A percentile compares a stretch with the other conserved stretches of the same genome.
Conservation (phyloP, 2,797 vertebrate species). For the Pantherophis alleghaniensis region DNA sequence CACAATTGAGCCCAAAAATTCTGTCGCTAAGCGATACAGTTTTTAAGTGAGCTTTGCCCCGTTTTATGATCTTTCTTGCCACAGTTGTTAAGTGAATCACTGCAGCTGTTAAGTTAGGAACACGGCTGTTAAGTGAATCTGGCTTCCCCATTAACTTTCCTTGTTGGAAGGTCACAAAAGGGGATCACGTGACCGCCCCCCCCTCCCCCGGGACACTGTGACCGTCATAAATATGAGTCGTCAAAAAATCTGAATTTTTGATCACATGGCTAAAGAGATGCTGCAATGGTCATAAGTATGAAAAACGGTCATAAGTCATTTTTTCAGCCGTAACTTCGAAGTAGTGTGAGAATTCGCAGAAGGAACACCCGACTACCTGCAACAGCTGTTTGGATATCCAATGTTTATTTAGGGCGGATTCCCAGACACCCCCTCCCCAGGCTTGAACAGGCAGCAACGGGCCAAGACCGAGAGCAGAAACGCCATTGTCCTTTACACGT, state of each 20-base stretch:
- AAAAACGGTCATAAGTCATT: background rate
- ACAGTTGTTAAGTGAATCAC: no score
- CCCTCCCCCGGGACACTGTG: no score
- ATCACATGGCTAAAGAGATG: background rate
- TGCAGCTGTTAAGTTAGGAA: no score
- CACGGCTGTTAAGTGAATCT: no score
- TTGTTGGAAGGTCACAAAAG: no score
- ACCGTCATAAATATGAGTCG: background rate
- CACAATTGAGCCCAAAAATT: no score
- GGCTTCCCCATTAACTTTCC: no score
- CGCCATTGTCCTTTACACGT: accelerated
- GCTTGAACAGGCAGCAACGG: background rate
- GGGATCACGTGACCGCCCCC: background rate
- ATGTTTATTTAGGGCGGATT: background rate
- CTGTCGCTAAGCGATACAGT: no score
- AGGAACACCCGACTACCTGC: background rate
- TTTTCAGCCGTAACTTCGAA: background rate
- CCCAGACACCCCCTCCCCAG: background rate
- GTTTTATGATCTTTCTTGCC: no score
- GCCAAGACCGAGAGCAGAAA: background rate
- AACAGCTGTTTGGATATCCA: background rate
- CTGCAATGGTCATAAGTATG: background rate
- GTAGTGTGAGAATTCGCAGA: background rate
- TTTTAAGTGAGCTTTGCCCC: no score
- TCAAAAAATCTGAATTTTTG: background rate